Evolutionary conservation across 2,888 invertebrate genomes (phyloP).

Genomic region (Tetrapedia diversipes): DNA sequence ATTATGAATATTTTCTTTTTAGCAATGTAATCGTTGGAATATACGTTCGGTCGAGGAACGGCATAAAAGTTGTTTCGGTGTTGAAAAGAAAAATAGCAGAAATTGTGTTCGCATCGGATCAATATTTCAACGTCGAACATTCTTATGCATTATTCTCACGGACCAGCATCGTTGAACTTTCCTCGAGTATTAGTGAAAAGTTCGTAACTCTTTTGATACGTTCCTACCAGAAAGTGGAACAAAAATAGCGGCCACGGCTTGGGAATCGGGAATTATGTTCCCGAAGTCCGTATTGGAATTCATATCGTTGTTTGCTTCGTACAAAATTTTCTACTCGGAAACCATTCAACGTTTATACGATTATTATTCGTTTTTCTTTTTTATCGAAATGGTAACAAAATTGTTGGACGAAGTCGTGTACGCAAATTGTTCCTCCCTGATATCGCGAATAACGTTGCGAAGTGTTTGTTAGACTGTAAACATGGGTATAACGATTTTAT

Average conservation of each 20-base stretch:
- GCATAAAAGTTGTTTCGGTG: not conserved
- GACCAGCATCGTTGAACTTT: not conserved
- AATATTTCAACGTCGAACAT: constrained; percentile 1
- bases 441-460: too few species aligned
- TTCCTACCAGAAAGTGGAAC: not conserved
- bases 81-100: not conserved
- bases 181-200: constrained; percentile 11
- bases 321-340: not conserved
- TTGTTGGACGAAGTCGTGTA: not conserved
- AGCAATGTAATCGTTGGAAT: too few species aligned
- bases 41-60: too few species aligned
- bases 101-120: not conserved
- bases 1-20: too few species aligned
- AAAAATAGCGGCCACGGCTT: not conserved
- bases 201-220: not conserved
- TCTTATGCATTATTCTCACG: not conserved
- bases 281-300: not conserved
- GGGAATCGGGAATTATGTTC: not conserved
- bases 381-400: too few species aligned
- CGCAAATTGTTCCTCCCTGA: too few species aligned
- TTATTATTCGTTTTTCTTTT: not conserved
- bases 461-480: too few species aligned
- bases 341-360: not conserved
- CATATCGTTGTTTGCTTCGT: not conserved
- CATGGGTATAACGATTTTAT: too few species aligned